Evolutionary conservation across 2,113 vertebrate genomes (phyloP).

Genomic region (Stegastes partitus): DNA sequence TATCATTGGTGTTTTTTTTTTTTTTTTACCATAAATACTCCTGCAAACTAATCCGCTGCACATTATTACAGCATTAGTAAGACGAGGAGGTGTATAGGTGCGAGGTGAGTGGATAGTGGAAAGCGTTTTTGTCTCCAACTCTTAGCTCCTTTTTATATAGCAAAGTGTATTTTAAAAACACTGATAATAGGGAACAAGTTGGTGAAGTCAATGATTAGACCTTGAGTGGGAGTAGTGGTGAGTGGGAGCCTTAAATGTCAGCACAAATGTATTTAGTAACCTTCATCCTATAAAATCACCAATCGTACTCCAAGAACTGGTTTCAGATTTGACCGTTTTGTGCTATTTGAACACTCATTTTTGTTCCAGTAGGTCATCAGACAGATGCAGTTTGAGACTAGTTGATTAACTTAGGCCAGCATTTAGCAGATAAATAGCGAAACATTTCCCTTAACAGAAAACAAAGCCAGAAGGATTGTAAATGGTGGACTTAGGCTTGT

Average conservation of each 20-base stretch:
- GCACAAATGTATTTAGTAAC: conserved; percentile 7
- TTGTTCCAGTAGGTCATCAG: too few relatives aligned
- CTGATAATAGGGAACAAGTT: conserved; percentile 28
- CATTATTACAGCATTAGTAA: background rate
- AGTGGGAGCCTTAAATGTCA: conserved; percentile 19
- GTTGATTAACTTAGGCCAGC: too few relatives aligned
- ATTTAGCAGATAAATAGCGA: too few relatives aligned
- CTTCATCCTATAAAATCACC: background rate
- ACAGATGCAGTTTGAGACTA: too few relatives aligned
- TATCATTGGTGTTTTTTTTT: background rate
- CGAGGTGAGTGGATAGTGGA: conserved; percentile 7
- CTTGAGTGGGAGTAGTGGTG: conserved; percentile 6
- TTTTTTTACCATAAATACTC: background rate
- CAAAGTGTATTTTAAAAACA: conserved; percentile 22
- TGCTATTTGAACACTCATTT: background rate
- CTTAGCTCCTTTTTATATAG: conserved; percentile 3
- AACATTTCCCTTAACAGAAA: too few relatives aligned
- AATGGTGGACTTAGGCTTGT: too few relatives aligned
- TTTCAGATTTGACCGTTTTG: background rate
- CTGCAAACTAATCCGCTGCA: background rate
- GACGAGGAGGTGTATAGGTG: background rate
- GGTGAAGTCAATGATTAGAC: background rate
- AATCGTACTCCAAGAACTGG: too few relatives aligned
- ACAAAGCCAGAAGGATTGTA: too few relatives aligned
- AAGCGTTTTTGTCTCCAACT: background rate